Base-by-base conservation (phyloP, 2,888 invertebrate genomes). In the Chouioia cunea region DNA sequence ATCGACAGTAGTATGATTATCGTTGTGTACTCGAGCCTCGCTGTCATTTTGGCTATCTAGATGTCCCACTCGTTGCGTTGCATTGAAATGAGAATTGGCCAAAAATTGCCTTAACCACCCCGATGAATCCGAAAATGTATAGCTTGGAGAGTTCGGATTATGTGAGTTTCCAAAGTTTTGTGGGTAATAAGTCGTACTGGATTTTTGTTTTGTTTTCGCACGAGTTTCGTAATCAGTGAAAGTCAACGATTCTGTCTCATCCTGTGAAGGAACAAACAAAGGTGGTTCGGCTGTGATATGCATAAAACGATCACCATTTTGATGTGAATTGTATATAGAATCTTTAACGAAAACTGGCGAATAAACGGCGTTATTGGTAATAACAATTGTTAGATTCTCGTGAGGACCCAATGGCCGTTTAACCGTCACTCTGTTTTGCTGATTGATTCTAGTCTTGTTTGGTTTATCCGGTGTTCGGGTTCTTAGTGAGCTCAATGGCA, bases 341-440 rank as follows among this genome's bases (percentile, higher is more conserved):
- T 84, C 83, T 43, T 77, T 81, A 0, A 84, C 76, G 57, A 82
- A 79, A 1, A 84, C 76, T 0, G 84, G 84, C 0, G 83, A 77
- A 50, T 83, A 82, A 0, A 84, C 79, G 0, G 83, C 84, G 47
- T 83, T 77, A 43, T 84, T 84, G 16, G 84, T 79, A 0, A 84
- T 82, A 10, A 81, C 74, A 15, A 84, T 82, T 0, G 83, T 83
- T 0, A 84, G 52, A 56, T 82, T 83, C 8, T 84, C 82, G 0
- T 78, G 76, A 0, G 79, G 77, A 2, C 78, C 79, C 0, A 81
- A 14, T 0, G 83, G 84, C 57, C 78, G 75, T 43, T 76, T 83
- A 0, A 84, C 73, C 0, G 77, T 52, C 8, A 84, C 79, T 46
- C 75, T 75, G 43, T 84, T 84, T 10, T 81, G 77, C 58, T 84